phyloP scores from a whole-genome alignment of 1,140 invertebrate species.

The Trichogramma pretiosum region DNA sequence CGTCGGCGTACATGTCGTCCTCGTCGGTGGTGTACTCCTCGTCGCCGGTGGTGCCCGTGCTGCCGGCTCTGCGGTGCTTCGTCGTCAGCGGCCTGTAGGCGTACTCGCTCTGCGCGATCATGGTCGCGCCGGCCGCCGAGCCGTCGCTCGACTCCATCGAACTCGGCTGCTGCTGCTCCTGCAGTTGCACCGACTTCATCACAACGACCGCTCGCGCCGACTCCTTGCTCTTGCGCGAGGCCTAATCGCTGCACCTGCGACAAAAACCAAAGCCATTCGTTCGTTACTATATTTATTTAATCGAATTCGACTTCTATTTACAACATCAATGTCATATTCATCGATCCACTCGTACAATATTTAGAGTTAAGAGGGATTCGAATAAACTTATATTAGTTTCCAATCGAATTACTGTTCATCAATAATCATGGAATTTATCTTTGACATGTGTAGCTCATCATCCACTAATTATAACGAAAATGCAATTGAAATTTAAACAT shows the following conservation, averaged over 20 bases:
- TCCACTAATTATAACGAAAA: too few species aligned
- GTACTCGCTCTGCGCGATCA: slow-evolving; percentile 33
- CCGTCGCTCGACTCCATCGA: slow-evolving; percentile 42
- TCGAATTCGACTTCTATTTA: too few species aligned
- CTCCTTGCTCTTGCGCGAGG: too few species aligned
- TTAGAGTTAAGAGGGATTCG: too few species aligned
- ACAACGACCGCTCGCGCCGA: background rate
- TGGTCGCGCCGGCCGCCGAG: slow-evolving; percentile 26
- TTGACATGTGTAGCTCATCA: too few species aligned
- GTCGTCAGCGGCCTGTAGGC: slow-evolving; percentile 39
- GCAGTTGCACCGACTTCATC: slow-evolving; percentile 29
- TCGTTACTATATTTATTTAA: too few species aligned
- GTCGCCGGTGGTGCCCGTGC: slow-evolving; percentile 49
- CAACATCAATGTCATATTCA: too few species aligned
- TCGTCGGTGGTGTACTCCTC: slow-evolving; percentile 51
- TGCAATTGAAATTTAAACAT: too few species aligned
- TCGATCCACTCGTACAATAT: too few species aligned
- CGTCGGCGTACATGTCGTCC: slow-evolving; percentile 45
- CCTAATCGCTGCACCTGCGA: background rate
- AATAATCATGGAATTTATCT: too few species aligned
- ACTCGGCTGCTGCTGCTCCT: slow-evolving; percentile 31
- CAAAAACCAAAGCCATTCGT: background rate
- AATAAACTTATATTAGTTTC: too few species aligned
- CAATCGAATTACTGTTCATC: too few species aligned
- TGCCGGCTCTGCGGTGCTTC: slow-evolving; percentile 45